These are phyloP conservation scores for Allophyes oxyacanthae DNA, from an alignment of 2,888 invertebrate genomes.

Conservation along the genomic window DNA sequence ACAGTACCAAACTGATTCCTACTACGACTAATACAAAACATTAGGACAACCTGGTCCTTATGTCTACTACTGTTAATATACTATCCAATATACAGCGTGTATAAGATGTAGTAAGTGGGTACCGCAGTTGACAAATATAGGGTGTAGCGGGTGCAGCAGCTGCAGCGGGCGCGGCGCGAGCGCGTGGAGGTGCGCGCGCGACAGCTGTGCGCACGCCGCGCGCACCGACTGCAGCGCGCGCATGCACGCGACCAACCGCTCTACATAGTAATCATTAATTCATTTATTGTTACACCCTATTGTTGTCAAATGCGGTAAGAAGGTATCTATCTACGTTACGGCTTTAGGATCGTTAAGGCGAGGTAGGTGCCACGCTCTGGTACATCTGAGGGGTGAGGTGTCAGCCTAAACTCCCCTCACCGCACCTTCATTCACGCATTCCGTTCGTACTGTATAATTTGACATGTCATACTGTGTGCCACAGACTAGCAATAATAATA, in stretches of 20 bases:
- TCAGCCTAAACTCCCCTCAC: too few relatives aligned
- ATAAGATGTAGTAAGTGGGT: slow-evolving; percentile 30
- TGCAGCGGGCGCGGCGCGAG: slow-evolving; percentile 49
- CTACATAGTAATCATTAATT: slow-evolving; percentile 18
- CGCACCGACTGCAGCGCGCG: slow-evolving; percentile 55
- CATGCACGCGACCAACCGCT: slow-evolving; percentile 51
- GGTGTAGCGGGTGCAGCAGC: slow-evolving; percentile 56
- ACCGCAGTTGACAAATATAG: slow-evolving; percentile 68
- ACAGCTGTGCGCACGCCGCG: slow-evolving; percentile 60
- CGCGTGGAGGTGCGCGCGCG: slow-evolving; percentile 54
- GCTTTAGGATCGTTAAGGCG: too few relatives aligned
- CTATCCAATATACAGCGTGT: not conserved
- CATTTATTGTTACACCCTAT: slow-evolving; percentile 15
- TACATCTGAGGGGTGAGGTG: too few relatives aligned
- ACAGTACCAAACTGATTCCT: too few relatives aligned
- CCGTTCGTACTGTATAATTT: too few relatives aligned
- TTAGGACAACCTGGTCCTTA: not conserved
- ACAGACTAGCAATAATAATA: too few relatives aligned
- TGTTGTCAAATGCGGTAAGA: slow-evolving; percentile 59
- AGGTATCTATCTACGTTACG: not conserved
- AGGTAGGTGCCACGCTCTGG: too few relatives aligned
- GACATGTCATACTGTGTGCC: too few relatives aligned
- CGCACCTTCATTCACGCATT: too few relatives aligned
- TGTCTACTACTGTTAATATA: not conserved
- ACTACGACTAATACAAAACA: too few relatives aligned